A percentile compares a stretch with the other conserved stretches of the same genome.
Evolutionary conservation across 2,797 vertebrate genomes (phyloP).

Genomic region (Eulemur mongoz): DNA sequence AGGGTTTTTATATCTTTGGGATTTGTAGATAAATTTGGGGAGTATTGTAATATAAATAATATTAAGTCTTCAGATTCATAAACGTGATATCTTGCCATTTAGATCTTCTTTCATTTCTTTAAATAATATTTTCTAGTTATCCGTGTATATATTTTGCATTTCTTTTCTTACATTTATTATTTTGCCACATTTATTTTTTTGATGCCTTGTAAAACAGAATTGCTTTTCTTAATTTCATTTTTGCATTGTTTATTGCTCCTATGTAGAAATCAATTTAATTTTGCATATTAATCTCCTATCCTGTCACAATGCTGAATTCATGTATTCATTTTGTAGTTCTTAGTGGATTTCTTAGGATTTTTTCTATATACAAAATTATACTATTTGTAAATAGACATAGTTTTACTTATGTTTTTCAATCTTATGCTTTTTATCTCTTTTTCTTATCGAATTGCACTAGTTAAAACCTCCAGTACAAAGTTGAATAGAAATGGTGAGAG

Average conservation of each 20-base stretch:
- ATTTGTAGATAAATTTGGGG: not conserved
- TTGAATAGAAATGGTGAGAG: not conserved
- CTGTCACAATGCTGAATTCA: not conserved
- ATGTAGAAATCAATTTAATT: not conserved
- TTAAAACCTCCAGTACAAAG: not conserved
- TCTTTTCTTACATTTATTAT: not conserved
- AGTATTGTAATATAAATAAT: not conserved
- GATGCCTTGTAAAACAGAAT: not conserved
- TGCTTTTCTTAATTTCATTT: not conserved
- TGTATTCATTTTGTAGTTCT: not conserved
- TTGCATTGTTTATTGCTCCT: not conserved
- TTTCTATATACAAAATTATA: not conserved
- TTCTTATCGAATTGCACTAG: not conserved
- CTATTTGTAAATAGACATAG: not conserved
- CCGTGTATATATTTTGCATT: not conserved
- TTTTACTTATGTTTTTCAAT: not conserved
- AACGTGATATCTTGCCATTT: not conserved
- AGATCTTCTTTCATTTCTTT: not conserved
- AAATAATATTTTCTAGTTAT: not conserved
- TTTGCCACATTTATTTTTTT: not conserved
- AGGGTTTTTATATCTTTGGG: not conserved
- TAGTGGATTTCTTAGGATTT: not conserved
- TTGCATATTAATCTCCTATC: not conserved
- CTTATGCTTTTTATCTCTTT: not conserved
- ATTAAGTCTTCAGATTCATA: not conserved